Evolutionary conservation across 2,797 vertebrate genomes (phyloP).

Genomic region (Meda fulgida): DNA sequence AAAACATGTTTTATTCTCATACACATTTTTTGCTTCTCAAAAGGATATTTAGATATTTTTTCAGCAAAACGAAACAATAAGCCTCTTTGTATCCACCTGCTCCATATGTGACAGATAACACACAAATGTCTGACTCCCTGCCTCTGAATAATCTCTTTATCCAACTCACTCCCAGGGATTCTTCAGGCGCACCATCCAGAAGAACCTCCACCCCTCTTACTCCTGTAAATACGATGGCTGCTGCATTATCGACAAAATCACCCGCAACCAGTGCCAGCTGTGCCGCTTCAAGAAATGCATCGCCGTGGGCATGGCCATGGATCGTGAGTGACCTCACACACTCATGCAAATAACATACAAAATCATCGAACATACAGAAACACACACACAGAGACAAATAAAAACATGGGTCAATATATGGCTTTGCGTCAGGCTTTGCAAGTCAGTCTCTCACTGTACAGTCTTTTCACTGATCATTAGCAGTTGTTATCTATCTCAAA

Average conservation of each 20-base stretch:
- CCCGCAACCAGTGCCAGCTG: slow-evolving; percentile 98
- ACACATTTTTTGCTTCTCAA: neutral
- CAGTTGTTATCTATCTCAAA: neutral
- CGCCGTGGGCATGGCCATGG: slow-evolving; percentile 98
- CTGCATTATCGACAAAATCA: slow-evolving; percentile 98
- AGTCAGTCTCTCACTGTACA: neutral
- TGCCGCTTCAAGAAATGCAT: slow-evolving; percentile 99
- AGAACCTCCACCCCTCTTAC: slow-evolving; percentile 96
- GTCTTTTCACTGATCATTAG: neutral
- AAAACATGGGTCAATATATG: slow-evolving; percentile 1
- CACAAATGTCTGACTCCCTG: neutral
- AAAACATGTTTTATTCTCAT: neutral
- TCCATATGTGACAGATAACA: neutral
- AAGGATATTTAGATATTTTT: neutral
- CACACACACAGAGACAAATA: slow-evolving; percentile 12
- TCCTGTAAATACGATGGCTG: slow-evolving; percentile 97
- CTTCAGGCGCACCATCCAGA: slow-evolving; percentile 97
- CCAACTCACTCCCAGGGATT: slow-evolving; percentile 83
- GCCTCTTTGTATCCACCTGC: neutral
- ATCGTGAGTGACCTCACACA: slow-evolving; percentile 81
- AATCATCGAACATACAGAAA: slow-evolving; percentile 5
- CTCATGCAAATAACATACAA: slow-evolving; percentile 37
- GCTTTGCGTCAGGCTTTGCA: neutral
- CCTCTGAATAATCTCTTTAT: slow-evolving; percentile 3
- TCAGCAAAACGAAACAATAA: neutral